phyloP scores from a whole-genome alignment of 1,140 invertebrate genomes.

The Hycleus cichorii region DNA sequence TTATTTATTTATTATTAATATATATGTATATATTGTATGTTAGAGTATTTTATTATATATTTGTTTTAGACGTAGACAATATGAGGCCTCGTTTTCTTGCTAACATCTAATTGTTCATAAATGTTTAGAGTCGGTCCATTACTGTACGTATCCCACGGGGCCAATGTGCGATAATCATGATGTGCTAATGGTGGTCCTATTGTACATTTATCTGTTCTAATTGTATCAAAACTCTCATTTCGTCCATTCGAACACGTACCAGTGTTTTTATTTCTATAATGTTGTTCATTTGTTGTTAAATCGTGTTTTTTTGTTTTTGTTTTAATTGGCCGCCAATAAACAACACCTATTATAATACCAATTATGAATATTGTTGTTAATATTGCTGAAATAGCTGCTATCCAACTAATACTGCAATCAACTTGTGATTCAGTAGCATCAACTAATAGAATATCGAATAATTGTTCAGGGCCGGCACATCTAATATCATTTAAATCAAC shows the following conservation, averaged over 20 bases:
- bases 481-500: constrained; percentile 45
- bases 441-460: constrained; percentile 44
- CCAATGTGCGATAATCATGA: constrained; percentile 50
- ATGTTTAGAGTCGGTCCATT: constrained; percentile 47
- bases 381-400: constrained; percentile 48
- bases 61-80: constrained; percentile 52
- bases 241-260: constrained; percentile 23
- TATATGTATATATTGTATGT: too few species aligned
- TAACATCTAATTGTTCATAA: constrained; percentile 51
- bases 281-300: constrained; percentile 40
- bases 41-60: too few species aligned
- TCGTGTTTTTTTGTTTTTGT: constrained; percentile 45
- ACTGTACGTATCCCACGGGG: constrained; percentile 51
- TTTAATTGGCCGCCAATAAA: constrained; percentile 49
- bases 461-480: constrained; percentile 48
- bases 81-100: constrained; percentile 51
- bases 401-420: constrained; percentile 53
- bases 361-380: constrained; percentile 50
- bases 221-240: constrained; percentile 12
- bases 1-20: too few species aligned
- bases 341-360: constrained; percentile 46
- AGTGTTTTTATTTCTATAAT: constrained; percentile 36
- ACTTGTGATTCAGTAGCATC: constrained; percentile 52
- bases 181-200: constrained; percentile 47
- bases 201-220: constrained; percentile 49